These are phyloP conservation scores for Lydus trimaculatus DNA, from an alignment of 2,888 invertebrate species.

Conservation along the genomic window DNA sequence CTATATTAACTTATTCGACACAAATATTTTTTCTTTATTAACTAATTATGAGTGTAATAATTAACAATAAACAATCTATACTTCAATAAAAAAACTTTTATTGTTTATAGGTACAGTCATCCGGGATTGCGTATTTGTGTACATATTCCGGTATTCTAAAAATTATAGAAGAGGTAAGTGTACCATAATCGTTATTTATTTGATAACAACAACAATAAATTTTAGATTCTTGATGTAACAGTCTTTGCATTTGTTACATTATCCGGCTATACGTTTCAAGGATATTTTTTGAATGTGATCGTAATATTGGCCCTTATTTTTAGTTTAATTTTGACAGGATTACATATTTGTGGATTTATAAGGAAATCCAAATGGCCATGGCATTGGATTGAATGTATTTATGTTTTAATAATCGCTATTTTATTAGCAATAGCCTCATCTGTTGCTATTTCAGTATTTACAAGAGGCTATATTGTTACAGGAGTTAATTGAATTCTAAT, in stretches of 20 bases:
- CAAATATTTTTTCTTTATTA: background rate
- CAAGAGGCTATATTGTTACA: conserved; percentile 39
- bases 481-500: conserved; percentile 37
- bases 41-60: background rate
- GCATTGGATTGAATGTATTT: conserved; percentile 31
- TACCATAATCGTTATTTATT: too few relatives aligned
- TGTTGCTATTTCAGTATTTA: conserved; percentile 33
- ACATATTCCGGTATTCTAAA: conserved; percentile 32
- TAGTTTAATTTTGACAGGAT: conserved; percentile 19
- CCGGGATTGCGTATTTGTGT: conserved; percentile 19
- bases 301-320: conserved; percentile 13
- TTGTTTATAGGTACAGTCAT: conserved; percentile 11
- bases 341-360: conserved; percentile 19
- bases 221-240: conserved; percentile 22
- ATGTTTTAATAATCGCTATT: conserved; percentile 17
- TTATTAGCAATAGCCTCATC: conserved; percentile 19
- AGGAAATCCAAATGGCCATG: conserved; percentile 22
- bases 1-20: background rate
- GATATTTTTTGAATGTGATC: conserved; percentile 10
- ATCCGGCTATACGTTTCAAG: conserved; percentile 11
- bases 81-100: background rate
- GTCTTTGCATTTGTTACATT: conserved; percentile 19
- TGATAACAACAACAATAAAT: too few relatives aligned
- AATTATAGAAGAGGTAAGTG: conserved; percentile 30
- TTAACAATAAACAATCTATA: background rate